phyloP scores from a whole-genome alignment of 2,113 vertebrate species.

The Psittacula cyanocephala region DNA sequence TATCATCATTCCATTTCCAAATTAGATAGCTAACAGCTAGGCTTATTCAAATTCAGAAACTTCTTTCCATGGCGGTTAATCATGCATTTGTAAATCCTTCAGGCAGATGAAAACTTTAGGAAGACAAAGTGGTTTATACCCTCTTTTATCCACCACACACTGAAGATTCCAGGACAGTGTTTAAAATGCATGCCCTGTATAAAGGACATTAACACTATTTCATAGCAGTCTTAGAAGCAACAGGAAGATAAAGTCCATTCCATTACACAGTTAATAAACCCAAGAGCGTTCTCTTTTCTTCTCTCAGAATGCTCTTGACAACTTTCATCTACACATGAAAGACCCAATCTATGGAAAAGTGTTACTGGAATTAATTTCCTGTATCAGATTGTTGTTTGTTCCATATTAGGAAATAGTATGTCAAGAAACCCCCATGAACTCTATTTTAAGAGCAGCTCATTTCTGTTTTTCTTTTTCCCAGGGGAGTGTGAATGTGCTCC shows the following conservation, averaged over 20 bases:
- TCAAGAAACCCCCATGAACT: neutral
- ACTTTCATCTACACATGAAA: neutral
- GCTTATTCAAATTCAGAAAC: neutral
- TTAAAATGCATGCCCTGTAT: neutral
- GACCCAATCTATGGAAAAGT: neutral
- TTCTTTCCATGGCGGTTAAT: neutral
- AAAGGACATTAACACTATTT: neutral
- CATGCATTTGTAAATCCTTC: neutral
- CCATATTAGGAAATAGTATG: neutral
- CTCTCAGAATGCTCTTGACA: neutral
- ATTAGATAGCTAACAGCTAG: neutral
- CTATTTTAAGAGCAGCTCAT: neutral
- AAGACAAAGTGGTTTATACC: neutral
- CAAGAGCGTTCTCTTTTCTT: neutral
- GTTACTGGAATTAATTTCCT: neutral
- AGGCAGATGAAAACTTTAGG: neutral
- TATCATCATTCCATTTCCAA: neutral
- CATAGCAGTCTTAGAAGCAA: neutral
- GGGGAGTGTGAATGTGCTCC: neutral
- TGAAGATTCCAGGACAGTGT: neutral
- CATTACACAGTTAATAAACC: neutral
- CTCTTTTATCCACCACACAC: neutral
- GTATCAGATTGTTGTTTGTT: neutral
- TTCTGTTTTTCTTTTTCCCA: neutral
- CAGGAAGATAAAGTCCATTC: neutral